Base-by-base conservation (phyloP, 2,113 vertebrate species). In the Glaucidium brasilianum region DNA sequence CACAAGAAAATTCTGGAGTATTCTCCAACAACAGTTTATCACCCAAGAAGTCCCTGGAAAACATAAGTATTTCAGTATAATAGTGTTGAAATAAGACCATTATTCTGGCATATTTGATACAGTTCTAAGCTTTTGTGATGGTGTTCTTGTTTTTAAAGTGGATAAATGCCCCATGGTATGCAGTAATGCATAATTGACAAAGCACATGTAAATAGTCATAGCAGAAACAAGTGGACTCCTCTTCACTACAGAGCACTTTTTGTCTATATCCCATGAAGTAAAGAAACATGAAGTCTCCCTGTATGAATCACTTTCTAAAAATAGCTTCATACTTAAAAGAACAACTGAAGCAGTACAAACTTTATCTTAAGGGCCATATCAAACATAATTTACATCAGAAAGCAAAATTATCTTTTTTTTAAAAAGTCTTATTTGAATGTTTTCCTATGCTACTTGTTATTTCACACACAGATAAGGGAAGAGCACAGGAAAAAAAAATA, bases 281-380 rank as follows among this genome's bases (percentile, higher is more conserved):
- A 80, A 79, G 58, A 90, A 92, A 79, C 84, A 74, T 32, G 72
- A 74, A 94, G 83, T 63, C 11, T 94, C 58, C 47, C 30, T 45
- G 5, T 72, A 75, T 45, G 26, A 96, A 82, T 94, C 53, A 59
- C 25, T 34, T 73, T 30, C 85, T 92, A 77, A 94, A 95, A 94
- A 83, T 58, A 80, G 16, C 5, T 85, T 76, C 15, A 37, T 39
- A 49, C 47, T 85, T 97, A 75, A 85, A 90, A 76, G 14, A 94
- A n/a, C 15, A 94, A 79, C 32, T 64, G 92, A 69, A 96, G 74
- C 39, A 78, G 20, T 79, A 63, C 25, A 89, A 96, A 69, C 49
- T 84, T 94, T 86, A 76, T 85, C 66, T 96, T 63, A 89, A 90
- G 77, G 88, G 66, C 32, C 39, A 88, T 59, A 87, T 92, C 79